Percentiles rank a stretch among this genome's conserved stretches.
These are phyloP conservation scores for Pachyramphus minor DNA, from an alignment of 2,113 vertebrate species.

Conservation along the genomic window DNA sequence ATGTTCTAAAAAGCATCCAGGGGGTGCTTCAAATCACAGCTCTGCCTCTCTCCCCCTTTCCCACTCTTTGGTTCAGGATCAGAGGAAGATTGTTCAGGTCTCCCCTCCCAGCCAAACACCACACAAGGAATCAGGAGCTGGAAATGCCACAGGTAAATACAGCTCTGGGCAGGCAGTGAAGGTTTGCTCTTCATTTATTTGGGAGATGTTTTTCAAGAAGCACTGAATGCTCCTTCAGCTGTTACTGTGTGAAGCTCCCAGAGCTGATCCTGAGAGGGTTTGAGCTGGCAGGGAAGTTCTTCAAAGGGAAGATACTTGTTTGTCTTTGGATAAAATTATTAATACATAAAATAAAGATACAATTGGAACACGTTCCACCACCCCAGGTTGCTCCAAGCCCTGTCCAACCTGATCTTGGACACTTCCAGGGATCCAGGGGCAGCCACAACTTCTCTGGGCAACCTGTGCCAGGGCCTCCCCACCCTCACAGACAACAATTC, in stretches of 20 bases:
- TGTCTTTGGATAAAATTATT: background rate
- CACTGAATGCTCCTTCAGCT: background rate
- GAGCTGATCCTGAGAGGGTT: background rate
- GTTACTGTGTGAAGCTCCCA: accelerated
- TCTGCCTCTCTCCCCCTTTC: background rate
- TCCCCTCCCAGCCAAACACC: background rate
- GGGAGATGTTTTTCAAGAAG: background rate
- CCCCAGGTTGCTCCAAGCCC: background rate
- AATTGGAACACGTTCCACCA: background rate
- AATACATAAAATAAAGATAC: too few relatives aligned
- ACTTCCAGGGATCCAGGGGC: background rate
- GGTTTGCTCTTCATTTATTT: background rate
- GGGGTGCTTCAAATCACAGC: background rate
- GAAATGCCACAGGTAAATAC: background rate
- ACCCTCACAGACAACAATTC: background rate
- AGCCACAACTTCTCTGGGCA: background rate
- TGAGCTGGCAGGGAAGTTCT: background rate
- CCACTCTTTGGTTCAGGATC: background rate
- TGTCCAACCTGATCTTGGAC: background rate
- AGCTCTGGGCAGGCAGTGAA: background rate
- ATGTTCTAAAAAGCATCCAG: background rate
- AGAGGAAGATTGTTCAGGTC: background rate
- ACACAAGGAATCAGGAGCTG: background rate
- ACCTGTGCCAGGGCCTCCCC: background rate
- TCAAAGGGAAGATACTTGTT: background rate